These are phyloP conservation scores for Ephialtes manifestator DNA, from an alignment of 2,888 invertebrate genomes.

Conservation along the genomic window DNA sequence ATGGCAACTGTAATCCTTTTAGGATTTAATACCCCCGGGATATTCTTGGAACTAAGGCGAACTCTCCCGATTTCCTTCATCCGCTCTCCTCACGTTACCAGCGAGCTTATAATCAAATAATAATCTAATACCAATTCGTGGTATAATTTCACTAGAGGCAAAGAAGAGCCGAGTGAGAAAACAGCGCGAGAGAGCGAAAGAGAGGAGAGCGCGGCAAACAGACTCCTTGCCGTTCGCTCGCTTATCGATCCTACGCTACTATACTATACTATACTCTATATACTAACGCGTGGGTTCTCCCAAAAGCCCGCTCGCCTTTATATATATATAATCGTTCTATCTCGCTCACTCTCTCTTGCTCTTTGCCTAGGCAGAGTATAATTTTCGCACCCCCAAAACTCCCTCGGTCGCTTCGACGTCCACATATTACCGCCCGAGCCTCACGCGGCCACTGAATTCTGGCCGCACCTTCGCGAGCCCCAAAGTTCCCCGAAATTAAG, in stretches of 20 bases:
- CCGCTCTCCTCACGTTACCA: slow-evolving; percentile 13
- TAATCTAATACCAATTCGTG: slow-evolving; percentile 65
- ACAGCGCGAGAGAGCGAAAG: neutral
- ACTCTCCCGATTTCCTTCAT: slow-evolving; percentile 17
- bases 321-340: neutral
- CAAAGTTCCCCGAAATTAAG: slow-evolving; percentile 78
- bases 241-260: slow-evolving; percentile 57
- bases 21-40: slow-evolving; percentile 50
- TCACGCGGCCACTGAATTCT: slow-evolving; percentile 2
- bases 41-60: slow-evolving; percentile 19
- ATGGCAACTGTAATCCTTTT: slow-evolving; percentile 38
- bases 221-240: slow-evolving; percentile 48
- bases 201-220: slow-evolving; percentile 28
- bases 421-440: slow-evolving; percentile 19
- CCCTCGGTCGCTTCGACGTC: slow-evolving; percentile 36
- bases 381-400: slow-evolving; percentile 78
- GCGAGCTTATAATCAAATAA: slow-evolving; percentile 65
- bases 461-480: slow-evolving; percentile 65
- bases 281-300: slow-evolving; percentile 3
- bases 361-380: slow-evolving; percentile 74
- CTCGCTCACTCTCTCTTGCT: neutral
- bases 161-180: neutral
- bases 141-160: slow-evolving; percentile 58
- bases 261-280: slow-evolving; percentile 7
- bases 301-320: neutral